Base-by-base conservation (phyloP, 2,888 invertebrate species). In the Lysandra coridon region DNA sequence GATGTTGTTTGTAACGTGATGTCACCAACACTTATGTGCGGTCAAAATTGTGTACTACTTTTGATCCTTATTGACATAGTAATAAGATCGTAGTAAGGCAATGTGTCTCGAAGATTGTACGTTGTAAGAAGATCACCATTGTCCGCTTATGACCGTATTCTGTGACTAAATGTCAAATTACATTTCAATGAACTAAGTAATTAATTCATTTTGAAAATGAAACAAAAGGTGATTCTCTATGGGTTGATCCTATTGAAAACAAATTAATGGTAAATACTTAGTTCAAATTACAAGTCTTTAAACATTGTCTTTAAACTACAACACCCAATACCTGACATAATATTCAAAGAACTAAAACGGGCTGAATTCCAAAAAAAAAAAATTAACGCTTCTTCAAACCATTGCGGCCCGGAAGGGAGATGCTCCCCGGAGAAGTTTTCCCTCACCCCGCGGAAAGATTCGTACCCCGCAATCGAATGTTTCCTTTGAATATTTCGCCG, bases 1-100 rank as follows among this genome's bases (percentile, higher is more conserved):
- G 33, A 53, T 76, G 76, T 76, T 57, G 76, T 1, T 76, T 75
- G 75, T 75, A 82, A 84, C 84, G 84, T 88, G 87, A 87, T 87
- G 87, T 88, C 87, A 87, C 87, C 53, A 76, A 57, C 76, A 53
- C 53, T 75, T 53, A 17, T 57, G 57, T 57, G 17, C 57, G 57
- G n/a, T 62, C 49, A 10, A 73, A 73, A 23, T 62, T 62, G 62
- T 7, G 1, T 17, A 57, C 17, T 57, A 17, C 12, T 57, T 57
- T 57, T 57, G 57, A 7, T 2, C 23, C 62, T 62, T 62, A 62
- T 23, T 62, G 23, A 0, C 7, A 57, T 23, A 23, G 23, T 62
- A 62, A 62, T 62, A 62, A 62, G 62, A 62, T 62, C 49, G 49
- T 49, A 10, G 2, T 10, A 49, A 12, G 7, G 14, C 7, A 23